A percentile compares a stretch with the other conserved stretches of the same genome.
Evolutionary conservation across 2,888 invertebrate species (phyloP).

Genomic region (Blomia tropicalis): DNA sequence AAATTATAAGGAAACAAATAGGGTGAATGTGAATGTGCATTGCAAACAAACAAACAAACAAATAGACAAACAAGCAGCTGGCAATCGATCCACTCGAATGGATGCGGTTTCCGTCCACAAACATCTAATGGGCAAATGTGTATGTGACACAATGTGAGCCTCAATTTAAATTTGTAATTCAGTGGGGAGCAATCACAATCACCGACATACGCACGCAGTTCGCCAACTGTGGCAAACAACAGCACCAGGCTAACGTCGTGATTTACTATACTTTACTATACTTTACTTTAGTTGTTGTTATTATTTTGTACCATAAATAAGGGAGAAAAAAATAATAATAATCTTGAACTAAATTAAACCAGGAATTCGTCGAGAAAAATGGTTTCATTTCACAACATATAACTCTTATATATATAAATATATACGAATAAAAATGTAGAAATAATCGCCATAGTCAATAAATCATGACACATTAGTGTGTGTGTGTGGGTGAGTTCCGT

Average conservation of each 20-base stretch:
- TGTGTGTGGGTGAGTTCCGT: too few species aligned
- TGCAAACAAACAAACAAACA: not conserved
- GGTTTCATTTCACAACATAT: too few species aligned
- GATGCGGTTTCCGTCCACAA: slow-evolving; percentile 4
- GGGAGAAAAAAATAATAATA: not conserved
- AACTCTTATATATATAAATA: not conserved
- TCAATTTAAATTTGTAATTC: slow-evolving; percentile 11
- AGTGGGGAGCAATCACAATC: too few species aligned
- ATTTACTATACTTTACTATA: too few species aligned
- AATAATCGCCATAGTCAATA: slow-evolving; percentile 13
- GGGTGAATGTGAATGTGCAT: too few species aligned
- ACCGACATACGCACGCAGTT: too few species aligned
- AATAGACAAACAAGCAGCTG: slow-evolving; percentile 6
- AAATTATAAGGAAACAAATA: not conserved
- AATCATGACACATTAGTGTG: slow-evolving; percentile 6
- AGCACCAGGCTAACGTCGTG: too few species aligned
- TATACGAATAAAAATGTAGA: not conserved
- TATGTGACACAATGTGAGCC: not conserved
- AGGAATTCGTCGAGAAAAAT: too few species aligned
- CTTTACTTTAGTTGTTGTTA: too few species aligned
- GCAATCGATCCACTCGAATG: slow-evolving; percentile 3
- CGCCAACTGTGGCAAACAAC: too few species aligned
- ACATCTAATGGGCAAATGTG: not conserved
- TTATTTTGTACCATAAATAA: too few species aligned
- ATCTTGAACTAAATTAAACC: not conserved